phyloP scores from a whole-genome alignment of 2,113 vertebrate species.

The Xenus cinereus region DNA sequence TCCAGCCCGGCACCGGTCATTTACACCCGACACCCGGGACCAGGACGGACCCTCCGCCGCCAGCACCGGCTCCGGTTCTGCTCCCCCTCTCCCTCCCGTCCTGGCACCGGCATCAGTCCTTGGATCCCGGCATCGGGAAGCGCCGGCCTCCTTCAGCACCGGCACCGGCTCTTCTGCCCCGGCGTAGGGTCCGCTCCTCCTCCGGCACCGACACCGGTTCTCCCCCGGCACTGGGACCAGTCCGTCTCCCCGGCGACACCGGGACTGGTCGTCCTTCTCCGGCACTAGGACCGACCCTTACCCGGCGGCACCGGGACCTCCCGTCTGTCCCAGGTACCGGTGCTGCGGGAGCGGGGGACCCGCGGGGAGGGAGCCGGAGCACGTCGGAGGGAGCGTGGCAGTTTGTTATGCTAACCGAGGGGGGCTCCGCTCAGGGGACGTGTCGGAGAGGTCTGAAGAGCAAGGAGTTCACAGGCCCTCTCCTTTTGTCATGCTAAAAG shows the following conservation, averaged over 20 bases:
- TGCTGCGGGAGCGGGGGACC: neutral
- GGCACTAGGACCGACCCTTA: neutral
- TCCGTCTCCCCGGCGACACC: neutral
- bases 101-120: neutral
- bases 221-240: neutral
- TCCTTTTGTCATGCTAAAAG: conserved; percentile 66
- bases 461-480: conserved; percentile 67
- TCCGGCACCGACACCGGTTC: neutral
- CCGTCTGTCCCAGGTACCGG: conserved; percentile 12
- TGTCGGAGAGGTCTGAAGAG: conserved; percentile 64
- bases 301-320: neutral
- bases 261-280: neutral
- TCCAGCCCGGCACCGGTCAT: neutral
- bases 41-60: neutral
- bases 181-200: too few species aligned
- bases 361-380: neutral
- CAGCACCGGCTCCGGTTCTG: too few species aligned
- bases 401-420: conserved; percentile 56
- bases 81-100: neutral
- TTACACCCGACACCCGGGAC: neutral
- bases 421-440: conserved; percentile 39
- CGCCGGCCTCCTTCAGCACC: neutral
- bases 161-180: neutral
- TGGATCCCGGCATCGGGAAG: neutral
- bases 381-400: neutral